Evolutionary conservation across 1,140 invertebrate genomes (phyloP).

Genomic region (Lasioglossum albipes): DNA sequence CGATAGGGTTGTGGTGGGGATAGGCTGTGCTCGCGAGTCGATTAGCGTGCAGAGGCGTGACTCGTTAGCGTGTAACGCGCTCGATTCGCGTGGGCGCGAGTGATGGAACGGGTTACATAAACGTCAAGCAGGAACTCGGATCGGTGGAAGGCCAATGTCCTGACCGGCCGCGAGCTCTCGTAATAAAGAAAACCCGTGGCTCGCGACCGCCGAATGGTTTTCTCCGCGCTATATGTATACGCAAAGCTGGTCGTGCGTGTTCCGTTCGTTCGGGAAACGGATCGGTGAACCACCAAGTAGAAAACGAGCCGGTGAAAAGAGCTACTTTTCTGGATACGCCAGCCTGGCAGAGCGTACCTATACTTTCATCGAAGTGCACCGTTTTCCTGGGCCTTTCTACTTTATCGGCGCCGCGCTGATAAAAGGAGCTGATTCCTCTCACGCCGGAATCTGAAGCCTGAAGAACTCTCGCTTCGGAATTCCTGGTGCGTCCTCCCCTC

Average conservation of each 20-base stretch:
- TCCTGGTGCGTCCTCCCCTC: too few species aligned
- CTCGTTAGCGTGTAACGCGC: conserved; percentile 61
- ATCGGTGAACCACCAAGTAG: not conserved
- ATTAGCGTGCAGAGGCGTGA: conserved; percentile 52
- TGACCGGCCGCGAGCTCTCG: conserved; percentile 50
- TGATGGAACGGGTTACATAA: conserved; percentile 71
- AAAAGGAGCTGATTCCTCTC: not conserved
- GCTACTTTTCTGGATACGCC: not conserved
- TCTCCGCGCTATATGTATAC: conserved; percentile 8
- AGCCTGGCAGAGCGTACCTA: not conserved
- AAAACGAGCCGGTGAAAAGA: conserved; percentile 18
- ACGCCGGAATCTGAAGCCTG: not conserved
- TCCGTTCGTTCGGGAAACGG: not conserved
- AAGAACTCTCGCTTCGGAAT: too few species aligned
- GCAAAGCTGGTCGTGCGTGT: not conserved
- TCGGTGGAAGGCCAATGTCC: conserved; percentile 76
- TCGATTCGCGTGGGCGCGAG: conserved; percentile 42
- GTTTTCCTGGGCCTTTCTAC: conserved; percentile 25
- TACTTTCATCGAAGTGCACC: conserved; percentile 25
- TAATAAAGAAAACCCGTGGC: conserved; percentile 54
- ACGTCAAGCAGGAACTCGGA: conserved; percentile 63
- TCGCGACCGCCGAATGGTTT: conserved; percentile 23
- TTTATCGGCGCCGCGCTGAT: not conserved
- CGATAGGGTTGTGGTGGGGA: not conserved
- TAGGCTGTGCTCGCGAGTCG: conserved; percentile 15